Conservation (phyloP, 2,797 vertebrate genomes). For the Xenopus petersii region DNA sequence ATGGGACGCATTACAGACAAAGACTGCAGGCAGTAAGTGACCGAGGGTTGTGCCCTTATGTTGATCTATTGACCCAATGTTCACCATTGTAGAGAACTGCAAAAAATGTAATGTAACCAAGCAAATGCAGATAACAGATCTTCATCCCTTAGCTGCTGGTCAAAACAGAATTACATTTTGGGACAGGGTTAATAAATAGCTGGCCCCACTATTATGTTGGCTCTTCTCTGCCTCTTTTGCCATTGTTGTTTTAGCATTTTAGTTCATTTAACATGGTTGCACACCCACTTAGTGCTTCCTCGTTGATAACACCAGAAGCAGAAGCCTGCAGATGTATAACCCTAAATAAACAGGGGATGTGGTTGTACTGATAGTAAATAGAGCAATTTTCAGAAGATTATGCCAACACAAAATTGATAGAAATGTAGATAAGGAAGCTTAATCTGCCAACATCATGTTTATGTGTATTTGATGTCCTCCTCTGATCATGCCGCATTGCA, state of each 20-base stretch:
- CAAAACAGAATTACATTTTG: background rate
- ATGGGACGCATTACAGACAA: conserved; percentile 29
- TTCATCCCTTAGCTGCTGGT: conserved; percentile 9
- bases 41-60: conserved; percentile 13
- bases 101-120: background rate
- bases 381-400: conserved; percentile 45
- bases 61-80: conserved; percentile 32
- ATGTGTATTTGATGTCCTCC: conserved; percentile 49
- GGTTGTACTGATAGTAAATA: conserved; percentile 56
- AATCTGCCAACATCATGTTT: conserved; percentile 57
- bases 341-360: conserved; percentile 68
- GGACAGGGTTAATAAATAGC: background rate
- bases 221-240: conserved; percentile 46
- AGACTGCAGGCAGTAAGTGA: conserved; percentile 25
- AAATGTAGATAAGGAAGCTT: conserved; percentile 55
- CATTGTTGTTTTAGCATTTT: conserved; percentile 55
- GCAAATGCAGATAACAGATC: background rate
- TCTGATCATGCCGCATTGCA: conserved; percentile 52
- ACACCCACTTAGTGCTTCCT: conserved; percentile 68
- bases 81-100: conserved; percentile 2
- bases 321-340: conserved; percentile 51
- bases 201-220: conserved; percentile 4
- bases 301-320: conserved; percentile 61
- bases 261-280: conserved; percentile 52
- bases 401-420: conserved; percentile 51